Conservation (phyloP, 2,888 invertebrate genomes). For the Phoenoteleia sp. region DNA sequence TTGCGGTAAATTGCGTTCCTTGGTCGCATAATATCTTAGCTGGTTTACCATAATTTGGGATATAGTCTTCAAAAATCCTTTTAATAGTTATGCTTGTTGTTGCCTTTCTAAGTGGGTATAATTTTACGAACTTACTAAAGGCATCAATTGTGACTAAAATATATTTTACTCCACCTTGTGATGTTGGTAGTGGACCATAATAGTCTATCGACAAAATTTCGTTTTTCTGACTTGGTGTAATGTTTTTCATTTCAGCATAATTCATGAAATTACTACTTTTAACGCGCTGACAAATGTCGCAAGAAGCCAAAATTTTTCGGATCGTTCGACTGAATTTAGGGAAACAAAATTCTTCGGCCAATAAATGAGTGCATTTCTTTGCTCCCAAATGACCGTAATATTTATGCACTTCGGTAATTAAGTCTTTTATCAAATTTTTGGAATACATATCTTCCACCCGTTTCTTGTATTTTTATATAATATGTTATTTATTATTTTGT, state of each 20-base stretch:
- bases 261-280: neutral
- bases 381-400: constrained; percentile 36
- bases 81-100: constrained; percentile 27
- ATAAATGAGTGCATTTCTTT: constrained; percentile 11
- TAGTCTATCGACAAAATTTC: constrained; percentile 59
- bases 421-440: neutral
- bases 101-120: constrained; percentile 56
- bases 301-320: neutral
- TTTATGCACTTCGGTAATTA: constrained; percentile 12
- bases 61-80: constrained; percentile 41
- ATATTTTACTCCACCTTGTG: constrained; percentile 28
- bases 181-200: constrained; percentile 56
- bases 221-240: neutral
- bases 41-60: constrained; percentile 30
- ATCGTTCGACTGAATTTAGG: neutral
- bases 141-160: constrained; percentile 55
- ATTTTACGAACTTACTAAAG: constrained; percentile 40
- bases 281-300: constrained; percentile 15
- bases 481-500: neutral
- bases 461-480: neutral
- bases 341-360: constrained; percentile 25
- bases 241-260: neutral
- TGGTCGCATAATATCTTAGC: constrained; percentile 24
- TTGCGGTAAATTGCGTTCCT: constrained; percentile 48
- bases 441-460: neutral